These are phyloP conservation scores for Spheniscus humboldti DNA, from an alignment of 2,797 vertebrate genomes.

Conservation along the genomic window DNA sequence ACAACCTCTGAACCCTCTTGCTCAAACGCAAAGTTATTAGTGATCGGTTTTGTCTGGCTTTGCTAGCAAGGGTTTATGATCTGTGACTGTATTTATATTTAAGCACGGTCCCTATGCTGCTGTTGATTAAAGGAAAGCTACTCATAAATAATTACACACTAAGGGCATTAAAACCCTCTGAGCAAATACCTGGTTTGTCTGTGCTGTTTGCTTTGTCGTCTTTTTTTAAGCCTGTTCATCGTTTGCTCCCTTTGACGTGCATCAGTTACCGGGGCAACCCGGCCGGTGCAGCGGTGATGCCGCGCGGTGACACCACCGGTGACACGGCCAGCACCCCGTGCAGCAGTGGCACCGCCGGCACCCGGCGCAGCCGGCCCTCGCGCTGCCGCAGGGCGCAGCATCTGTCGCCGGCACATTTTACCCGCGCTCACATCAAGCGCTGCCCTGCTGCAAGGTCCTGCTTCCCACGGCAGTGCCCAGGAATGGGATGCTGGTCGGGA, in stretches of 20 bases:
- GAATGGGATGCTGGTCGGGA: accelerated
- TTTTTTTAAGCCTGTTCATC: not conserved
- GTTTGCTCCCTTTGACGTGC: not conserved
- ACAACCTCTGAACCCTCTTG: not conserved
- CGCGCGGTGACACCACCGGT: not conserved
- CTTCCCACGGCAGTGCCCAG: accelerated
- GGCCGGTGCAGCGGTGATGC: not conserved
- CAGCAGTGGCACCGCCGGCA: not conserved
- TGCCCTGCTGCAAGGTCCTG: not conserved
- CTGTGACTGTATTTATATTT: not conserved
- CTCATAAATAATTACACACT: not conserved
- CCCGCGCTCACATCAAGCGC: accelerated
- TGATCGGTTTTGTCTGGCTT: not conserved
- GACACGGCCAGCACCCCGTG: not conserved
- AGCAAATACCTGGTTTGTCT: not conserved
- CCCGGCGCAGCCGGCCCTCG: not conserved
- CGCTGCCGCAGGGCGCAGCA: not conserved
- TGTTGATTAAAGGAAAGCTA: not conserved
- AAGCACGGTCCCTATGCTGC: not conserved
- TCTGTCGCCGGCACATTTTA: not conserved
- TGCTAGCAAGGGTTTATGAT: not conserved
- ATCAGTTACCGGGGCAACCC: conserved; percentile 36
- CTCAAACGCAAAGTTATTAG: not conserved
- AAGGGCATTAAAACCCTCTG: not conserved
- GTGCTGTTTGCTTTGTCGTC: not conserved